Conservation (phyloP, 2,797 vertebrate species). For the Coracias cyanogaster region DNA sequence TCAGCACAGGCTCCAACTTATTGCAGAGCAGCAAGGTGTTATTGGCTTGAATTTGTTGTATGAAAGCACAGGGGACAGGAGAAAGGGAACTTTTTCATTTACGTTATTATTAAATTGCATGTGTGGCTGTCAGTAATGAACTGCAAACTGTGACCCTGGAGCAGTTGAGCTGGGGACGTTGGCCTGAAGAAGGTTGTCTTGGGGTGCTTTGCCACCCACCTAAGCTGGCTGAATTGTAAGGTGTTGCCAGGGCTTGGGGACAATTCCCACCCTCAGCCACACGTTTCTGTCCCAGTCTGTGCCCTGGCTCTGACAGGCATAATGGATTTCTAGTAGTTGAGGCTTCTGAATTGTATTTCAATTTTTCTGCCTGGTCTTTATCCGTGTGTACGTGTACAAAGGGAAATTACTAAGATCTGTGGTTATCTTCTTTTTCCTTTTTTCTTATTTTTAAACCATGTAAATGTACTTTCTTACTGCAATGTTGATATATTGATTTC, state of each 20-base stretch:
- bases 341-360: no score
- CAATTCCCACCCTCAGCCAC: no score
- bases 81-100: not conserved
- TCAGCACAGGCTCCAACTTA: not conserved
- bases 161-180: accelerated
- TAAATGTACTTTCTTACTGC: not conserved
- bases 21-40: not conserved
- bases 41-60: not conserved
- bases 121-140: not conserved
- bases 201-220: no score
- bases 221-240: no score
- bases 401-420: no score
- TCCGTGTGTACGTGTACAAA: no score
- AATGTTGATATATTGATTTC: not conserved
- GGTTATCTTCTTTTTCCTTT: no score
- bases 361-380: no score
- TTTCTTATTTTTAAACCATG: not conserved
- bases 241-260: no score
- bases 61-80: not conserved
- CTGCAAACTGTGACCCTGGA: not conserved
- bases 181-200: not conserved
- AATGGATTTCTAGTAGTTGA: no score
- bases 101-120: not conserved
- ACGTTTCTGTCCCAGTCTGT: no score
- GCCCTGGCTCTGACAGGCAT: no score